Evolutionary conservation across 2,113 vertebrate genomes (phyloP).

Genomic region (Oncorhynchus masou): DNA sequence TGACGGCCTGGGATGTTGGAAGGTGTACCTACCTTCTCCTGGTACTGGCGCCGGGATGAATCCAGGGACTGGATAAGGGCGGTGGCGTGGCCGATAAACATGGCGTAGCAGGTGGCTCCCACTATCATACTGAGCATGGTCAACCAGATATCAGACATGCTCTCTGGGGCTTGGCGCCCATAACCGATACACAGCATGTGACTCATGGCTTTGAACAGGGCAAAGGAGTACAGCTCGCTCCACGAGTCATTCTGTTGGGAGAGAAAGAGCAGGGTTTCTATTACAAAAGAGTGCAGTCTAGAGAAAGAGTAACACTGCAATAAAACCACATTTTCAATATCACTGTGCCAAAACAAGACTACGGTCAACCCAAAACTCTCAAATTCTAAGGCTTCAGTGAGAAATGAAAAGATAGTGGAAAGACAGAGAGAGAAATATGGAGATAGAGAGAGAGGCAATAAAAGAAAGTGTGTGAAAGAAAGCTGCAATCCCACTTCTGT

Average conservation of each 20-base stretch:
- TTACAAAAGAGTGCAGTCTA: neutral
- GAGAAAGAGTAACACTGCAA: neutral
- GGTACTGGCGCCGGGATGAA: conserved; percentile 89
- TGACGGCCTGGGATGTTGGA: too few species aligned
- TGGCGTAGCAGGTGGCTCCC: conserved; percentile 94
- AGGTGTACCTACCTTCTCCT: conserved; percentile 81
- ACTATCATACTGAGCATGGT: conserved; percentile 99
- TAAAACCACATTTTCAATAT: neutral
- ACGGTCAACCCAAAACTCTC: neutral
- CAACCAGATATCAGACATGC: conserved; percentile 98
- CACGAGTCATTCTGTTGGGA: conserved; percentile 88
- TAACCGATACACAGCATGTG: conserved; percentile 99
- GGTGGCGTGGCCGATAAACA: conserved; percentile 92
- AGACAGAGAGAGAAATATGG: neutral
- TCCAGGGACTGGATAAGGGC: conserved; percentile 92
- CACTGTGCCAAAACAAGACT: neutral
- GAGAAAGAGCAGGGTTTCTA: neutral
- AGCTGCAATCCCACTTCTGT: neutral
- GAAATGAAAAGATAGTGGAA: too few species aligned
- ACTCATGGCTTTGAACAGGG: conserved; percentile 98
- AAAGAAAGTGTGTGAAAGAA: neutral
- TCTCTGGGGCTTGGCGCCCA: conserved; percentile 91
- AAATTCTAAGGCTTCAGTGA: neutral
- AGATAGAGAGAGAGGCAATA: neutral
- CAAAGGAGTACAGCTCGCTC: conserved; percentile 96